Base-by-base conservation (phyloP, 2,888 invertebrate species). In the Drosophila rellima region DNA sequence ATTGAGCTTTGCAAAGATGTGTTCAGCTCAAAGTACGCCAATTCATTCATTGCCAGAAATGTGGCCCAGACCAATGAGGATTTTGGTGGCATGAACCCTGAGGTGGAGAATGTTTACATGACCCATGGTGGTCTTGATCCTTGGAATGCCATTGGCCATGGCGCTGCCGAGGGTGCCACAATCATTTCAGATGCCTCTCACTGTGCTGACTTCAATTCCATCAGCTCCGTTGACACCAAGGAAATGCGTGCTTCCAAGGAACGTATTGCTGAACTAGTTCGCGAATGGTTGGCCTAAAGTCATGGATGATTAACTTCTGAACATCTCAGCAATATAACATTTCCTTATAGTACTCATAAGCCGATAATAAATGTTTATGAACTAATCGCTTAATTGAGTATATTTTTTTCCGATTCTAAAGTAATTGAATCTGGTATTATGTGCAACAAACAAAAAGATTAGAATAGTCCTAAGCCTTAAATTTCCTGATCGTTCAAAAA, bases 81-180 rank as follows among this genome's bases (percentile, higher is more conserved):
- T 57, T 94, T 93, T 76, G 94, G 94, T 35, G 94, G 93, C 37
- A 70, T 90, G 48, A 75, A 87, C 23, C 93, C 94, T 0, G 89
- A 92, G 3, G 92, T 93, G 0, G 91, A 90, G 17, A 93, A 94
- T 70, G 92, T 94, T 1, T 93, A 94, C 35, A 94, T 93, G 77
- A 93, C 94, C 3, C 94, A 94, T 67, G 94, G 94, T 1, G 91
- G 91, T 50, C 78, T 93, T 13, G 94, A 94, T 91, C 94, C 94
- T 23, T 94, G 94, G 94, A 93, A 93, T 82, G 80, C 92, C 4
- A 91, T 94, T 68, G 94, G 94, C 6, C 90, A 93, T 6, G 81
- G 91, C 11, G 91, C 91, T 2, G 51, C 50, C 1, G 74, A 89
- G 2, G 80, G 80, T 15, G 91, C 91, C 37, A 88, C 88, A 0